Evolutionary conservation across 2,888 invertebrate genomes (phyloP), one percentile per base, ranked within the genome.

Genomic region (Pollenia amentaria): DNA sequence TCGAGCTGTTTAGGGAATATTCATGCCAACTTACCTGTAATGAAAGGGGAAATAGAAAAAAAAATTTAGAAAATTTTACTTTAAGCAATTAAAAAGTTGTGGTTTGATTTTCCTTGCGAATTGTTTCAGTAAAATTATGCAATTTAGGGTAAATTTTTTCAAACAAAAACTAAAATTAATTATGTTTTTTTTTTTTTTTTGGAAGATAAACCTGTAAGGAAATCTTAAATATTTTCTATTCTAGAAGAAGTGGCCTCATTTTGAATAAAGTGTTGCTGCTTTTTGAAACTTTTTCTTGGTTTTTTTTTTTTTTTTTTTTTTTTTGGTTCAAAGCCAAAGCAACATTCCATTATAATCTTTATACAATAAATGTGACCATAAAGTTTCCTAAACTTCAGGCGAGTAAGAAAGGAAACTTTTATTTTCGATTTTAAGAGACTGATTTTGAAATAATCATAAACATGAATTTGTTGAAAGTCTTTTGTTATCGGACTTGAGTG

Each of bases 11-110:
- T 65, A 9, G 55, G 60, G 55, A 62, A 60, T 55, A 78, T 42
- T 55, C 64, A 21, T 21, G 46, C 29, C 75, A 86, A 62, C 86
- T 83, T 86, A 86, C 86, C 86, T 86, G 82, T 46, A 86, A 86
- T 42, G 60, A 82, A 48, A 82, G 55, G 46, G 57, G 67, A n/a
- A 46, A 53, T 42, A 53, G 0, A 78, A 42, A 62, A 80, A 38
- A 79, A 75, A 70, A 16, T 62, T 65, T 70, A 76, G 46, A 85
- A 70, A 67, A 81, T 70, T 81, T 75, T 75, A 53, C 29, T 76
- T 67, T 70, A 16, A 21, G 38, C 51, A 80, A 85, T 81, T 72
- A 77, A 80, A 80, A 79, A 65, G 53, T 77, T 78, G 21, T 53
- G n/a, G 44, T 72, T 65, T 55, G 65, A 38, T 62, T 80, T 65